Percentiles rank a stretch among this genome's conserved stretches.
phyloP scores from a whole-genome alignment of 2,113 vertebrate genomes.

The Calyptommatus sinebrachiatus region DNA sequence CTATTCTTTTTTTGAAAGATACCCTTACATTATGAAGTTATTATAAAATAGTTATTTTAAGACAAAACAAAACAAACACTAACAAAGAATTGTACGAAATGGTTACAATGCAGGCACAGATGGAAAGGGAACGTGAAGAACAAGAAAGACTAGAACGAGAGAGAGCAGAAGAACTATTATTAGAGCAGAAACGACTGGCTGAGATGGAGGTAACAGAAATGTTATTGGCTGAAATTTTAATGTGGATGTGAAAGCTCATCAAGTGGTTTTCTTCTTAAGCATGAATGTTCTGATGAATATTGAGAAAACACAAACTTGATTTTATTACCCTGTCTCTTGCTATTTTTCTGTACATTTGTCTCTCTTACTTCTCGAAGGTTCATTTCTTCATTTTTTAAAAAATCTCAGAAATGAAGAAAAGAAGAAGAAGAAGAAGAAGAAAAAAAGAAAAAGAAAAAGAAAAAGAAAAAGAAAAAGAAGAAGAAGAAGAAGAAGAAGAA shows the following conservation, averaged over 20 bases:
- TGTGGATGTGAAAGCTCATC: background rate
- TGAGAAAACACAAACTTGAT: background rate
- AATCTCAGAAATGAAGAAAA: no score
- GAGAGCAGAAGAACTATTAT: constrained; percentile 63
- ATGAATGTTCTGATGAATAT: no score
- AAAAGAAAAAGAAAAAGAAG: no score
- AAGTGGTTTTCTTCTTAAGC: background rate
- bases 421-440: no score
- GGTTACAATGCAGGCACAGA: constrained; percentile 22
- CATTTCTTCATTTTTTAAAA: background rate
- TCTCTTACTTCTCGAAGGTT: background rate
- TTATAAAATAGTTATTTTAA: no score
- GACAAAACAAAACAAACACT: no score
- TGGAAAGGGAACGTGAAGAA: constrained; percentile 63
- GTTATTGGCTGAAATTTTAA: background rate
- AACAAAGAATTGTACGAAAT: constrained; percentile 9
- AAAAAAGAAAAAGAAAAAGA: no score
- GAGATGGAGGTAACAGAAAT: constrained; percentile 34
- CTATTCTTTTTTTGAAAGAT: no score
- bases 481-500: no score
- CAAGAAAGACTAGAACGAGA: constrained; percentile 60
- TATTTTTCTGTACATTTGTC: background rate
- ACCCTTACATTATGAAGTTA: no score
- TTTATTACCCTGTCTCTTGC: background rate
- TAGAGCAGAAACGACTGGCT: constrained; percentile 57